Conservation (phyloP, 2,797 vertebrate species). For the Poeciliopsis gracilis region DNA sequence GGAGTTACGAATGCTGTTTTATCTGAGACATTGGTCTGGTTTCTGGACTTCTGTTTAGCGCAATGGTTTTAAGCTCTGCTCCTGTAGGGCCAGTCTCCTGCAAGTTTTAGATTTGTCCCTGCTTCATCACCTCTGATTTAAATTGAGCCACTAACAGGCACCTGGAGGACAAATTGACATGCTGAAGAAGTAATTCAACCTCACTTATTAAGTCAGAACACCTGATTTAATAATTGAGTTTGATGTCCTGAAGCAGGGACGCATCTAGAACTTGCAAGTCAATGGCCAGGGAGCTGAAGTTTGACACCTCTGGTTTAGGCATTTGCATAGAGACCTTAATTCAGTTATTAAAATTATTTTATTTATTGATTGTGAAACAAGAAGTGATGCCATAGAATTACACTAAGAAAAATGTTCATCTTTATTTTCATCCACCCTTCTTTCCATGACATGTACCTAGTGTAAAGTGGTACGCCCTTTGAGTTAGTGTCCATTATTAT, state of each 20-base stretch:
- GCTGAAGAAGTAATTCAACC: background rate
- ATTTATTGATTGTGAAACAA: background rate
- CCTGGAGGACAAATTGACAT: background rate
- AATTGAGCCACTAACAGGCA: background rate
- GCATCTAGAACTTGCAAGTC: background rate
- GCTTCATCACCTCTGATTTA: slow-evolving; percentile 6
- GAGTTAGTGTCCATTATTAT: background rate
- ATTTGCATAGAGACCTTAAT: background rate
- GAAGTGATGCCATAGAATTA: background rate
- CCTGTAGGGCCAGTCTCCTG: background rate
- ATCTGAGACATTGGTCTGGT: background rate
- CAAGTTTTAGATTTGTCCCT: background rate
- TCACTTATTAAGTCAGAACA: background rate
- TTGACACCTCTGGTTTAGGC: background rate
- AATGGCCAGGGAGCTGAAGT: background rate
- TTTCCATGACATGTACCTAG: no score
- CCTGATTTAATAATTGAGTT: background rate
- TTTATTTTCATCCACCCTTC: background rate
- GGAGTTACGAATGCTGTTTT: background rate
- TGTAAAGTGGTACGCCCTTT: background rate
- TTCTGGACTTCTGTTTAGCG: background rate
- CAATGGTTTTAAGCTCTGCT: background rate
- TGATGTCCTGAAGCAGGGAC: background rate
- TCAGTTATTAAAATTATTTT: background rate
- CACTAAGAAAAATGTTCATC: background rate